Percentiles rank a stretch among this genome's conserved stretches.
Conservation (phyloP, 2,888 invertebrate species). For the Caenorhabditis virilis region DNA sequence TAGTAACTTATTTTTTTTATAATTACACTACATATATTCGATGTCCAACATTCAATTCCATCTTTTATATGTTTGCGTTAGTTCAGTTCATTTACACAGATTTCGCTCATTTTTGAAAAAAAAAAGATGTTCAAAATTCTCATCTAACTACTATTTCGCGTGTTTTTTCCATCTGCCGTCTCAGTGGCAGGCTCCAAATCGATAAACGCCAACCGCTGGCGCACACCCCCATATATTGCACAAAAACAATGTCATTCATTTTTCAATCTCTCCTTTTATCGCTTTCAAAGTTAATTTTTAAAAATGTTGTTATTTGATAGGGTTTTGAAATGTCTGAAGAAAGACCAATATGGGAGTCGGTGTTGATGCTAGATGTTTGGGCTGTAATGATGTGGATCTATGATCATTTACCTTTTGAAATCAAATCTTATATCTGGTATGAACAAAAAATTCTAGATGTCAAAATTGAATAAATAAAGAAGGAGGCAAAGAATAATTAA, state of each 20-base stretch:
- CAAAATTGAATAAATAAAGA: not conserved
- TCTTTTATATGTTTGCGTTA: too few species aligned
- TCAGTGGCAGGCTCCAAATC: too few species aligned
- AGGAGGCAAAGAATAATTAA: not conserved
- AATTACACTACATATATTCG: too few species aligned
- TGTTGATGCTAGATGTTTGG: constrained; percentile 39
- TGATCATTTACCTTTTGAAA: constrained; percentile 43
- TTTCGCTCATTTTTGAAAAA: too few species aligned
- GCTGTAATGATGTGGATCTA: constrained; percentile 43
- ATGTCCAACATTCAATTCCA: too few species aligned
- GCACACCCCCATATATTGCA: constrained; percentile 9
- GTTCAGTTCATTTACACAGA: too few species aligned
- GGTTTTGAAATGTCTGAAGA: constrained; percentile 18
- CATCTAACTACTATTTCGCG: too few species aligned
- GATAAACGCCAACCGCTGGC: too few species aligned
- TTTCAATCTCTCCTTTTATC: constrained; percentile 4
- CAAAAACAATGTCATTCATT: constrained; percentile 13
- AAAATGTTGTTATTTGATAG: not conserved
- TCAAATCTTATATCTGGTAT: constrained; percentile 48
- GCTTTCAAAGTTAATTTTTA: constrained; percentile 3
- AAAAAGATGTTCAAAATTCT: too few species aligned
- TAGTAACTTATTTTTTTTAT: too few species aligned
- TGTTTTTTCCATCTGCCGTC: too few species aligned
- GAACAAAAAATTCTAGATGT: not conserved
- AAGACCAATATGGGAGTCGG: constrained; percentile 37